A percentile compares a stretch with the other conserved stretches of the same genome.
Conservation (phyloP, 1,140 invertebrate genomes). For the Drosophila teissieri region DNA sequence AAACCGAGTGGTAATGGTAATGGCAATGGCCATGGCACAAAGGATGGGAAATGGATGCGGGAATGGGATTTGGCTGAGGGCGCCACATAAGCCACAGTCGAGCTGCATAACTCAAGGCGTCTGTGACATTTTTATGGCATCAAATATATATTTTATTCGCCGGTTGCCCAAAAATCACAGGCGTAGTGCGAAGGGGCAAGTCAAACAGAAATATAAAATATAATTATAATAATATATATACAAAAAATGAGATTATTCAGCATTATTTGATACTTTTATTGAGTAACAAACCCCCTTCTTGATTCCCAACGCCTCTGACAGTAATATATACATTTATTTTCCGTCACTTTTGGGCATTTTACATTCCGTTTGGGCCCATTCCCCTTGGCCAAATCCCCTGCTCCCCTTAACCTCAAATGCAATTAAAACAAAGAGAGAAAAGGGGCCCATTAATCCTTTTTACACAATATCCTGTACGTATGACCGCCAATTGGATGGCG, state of each 20-base stretch:
- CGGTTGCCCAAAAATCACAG: slow-evolving; percentile 10
- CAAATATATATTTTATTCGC: slow-evolving; percentile 74
- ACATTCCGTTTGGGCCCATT: slow-evolving; percentile 50
- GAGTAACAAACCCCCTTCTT: background rate
- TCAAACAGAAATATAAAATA: background rate
- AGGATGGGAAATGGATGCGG: slow-evolving; percentile 6
- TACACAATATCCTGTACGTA: slow-evolving; percentile 78
- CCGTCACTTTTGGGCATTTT: slow-evolving; percentile 63
- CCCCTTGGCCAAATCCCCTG: slow-evolving; percentile 32
- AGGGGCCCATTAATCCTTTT: slow-evolving; percentile 78
- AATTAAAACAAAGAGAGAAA: slow-evolving; percentile 77
- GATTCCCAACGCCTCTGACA: background rate
- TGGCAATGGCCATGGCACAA: slow-evolving; percentile 30
- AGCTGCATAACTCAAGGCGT: slow-evolving; percentile 78
- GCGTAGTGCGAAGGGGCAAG: background rate
- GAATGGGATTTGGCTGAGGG: slow-evolving; percentile 25
- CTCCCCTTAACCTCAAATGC: slow-evolving; percentile 50
- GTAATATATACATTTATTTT: slow-evolving; percentile 53
- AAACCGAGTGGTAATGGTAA: slow-evolving; percentile 28
- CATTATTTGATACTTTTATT: background rate
- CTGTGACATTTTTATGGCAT: slow-evolving; percentile 82
- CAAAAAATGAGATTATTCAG: background rate
- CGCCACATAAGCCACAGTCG: slow-evolving; percentile 68
- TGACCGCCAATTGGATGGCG: slow-evolving; percentile 46
- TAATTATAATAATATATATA: background rate